Percentiles rank a stretch among this genome's conserved stretches.
Evolutionary conservation across 37 sponge, comb jelly and placozoan genomes (phyloP).

Genomic region (Aphrocallistes beatrix): DNA sequence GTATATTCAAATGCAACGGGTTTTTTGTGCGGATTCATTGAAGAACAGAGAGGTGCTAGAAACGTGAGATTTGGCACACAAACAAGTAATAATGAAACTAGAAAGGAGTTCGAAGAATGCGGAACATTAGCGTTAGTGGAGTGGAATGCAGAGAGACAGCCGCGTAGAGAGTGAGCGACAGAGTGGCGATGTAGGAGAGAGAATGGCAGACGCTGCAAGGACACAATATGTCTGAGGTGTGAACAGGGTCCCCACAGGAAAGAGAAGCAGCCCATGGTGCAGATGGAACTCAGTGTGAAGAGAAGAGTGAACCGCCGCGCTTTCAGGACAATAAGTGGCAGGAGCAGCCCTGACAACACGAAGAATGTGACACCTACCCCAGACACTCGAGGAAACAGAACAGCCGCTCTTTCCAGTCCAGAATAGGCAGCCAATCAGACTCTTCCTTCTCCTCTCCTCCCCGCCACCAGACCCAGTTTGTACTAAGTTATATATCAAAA

Average conservation of each 20-base stretch:
- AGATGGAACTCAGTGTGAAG: conserved; percentile 80
- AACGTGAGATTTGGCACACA: no score
- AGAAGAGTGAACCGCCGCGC: conserved; percentile 77
- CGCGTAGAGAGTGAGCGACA: conserved; percentile 61
- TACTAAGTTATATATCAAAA: no score
- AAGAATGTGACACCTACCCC: conserved; percentile 49
- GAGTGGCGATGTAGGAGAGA: conserved; percentile 52
- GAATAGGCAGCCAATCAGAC: background rate
- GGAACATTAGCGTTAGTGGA: conserved; percentile 62
- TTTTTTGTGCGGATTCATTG: conserved; percentile 18
- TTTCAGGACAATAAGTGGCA: conserved; percentile 74
- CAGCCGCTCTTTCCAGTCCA: conserved; percentile 49
- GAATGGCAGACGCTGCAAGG: conserved; percentile 64
- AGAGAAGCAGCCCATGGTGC: conserved; percentile 86
- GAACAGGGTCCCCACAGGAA: conserved; percentile 94
- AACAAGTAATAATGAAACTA: no score
- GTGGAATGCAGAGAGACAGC: conserved; percentile 68
- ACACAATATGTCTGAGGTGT: conserved; percentile 70
- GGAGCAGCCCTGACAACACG: conserved; percentile 39
- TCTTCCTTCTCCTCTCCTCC: background rate
- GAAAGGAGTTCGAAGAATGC: no score
- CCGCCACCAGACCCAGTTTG: no score
- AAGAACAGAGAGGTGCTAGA: conserved; percentile 72
- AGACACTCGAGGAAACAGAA: conserved; percentile 62
- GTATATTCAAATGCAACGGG: background rate